Evolutionary conservation across 2,797 vertebrate species (phyloP), one percentile per base, ranked within the genome.

Genomic region (Darevskia mixta): DNA sequence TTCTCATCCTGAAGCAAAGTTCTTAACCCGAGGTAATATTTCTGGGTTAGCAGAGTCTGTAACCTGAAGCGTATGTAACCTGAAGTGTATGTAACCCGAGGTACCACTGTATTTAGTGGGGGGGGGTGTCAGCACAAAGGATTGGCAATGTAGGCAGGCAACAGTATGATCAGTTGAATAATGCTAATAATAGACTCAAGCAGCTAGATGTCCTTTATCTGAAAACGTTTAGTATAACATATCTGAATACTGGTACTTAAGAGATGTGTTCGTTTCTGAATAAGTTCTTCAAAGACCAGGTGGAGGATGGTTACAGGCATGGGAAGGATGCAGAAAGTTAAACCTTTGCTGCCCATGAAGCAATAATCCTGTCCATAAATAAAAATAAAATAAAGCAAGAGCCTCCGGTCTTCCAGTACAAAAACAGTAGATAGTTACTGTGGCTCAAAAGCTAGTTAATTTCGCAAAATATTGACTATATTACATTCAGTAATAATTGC

Each of bases 401-500:
- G 9, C 67, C 27, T 73, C 25, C 5, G 23, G 66, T 32, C 9
- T 45, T 20, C 73, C 4, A 79, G 45, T 58, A 43, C 81, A 87
- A 88, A 64, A 92, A 91, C 87, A 90, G 4, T 25, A 45, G 3
- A n/a, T 72, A 83, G 41, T 67, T 38, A 83, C 17, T 41, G 90
- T 88, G 84, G 78, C 73, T 83, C 55, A 83, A 86, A 32, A n/a
- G 67, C 89, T 92, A 78, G 77, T n/a, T 88, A 43, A 43, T 72
- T 86, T 90, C 90, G 20, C 49, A 38, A 91, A 86, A 76, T 5
- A 1, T 41, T 43, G 4, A 41, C 32, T 83, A 8, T 41, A 25
- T 85, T 58, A 38, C 87, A 90, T 66, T 84, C 13, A 25, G 4
- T 81, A 49, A 41, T 76, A 58, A 32, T 81, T 66, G 80, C 80